These are phyloP conservation scores for Chrysotoxum bicinctum DNA, from an alignment of 2,888 invertebrate genomes.

Conservation along the genomic window DNA sequence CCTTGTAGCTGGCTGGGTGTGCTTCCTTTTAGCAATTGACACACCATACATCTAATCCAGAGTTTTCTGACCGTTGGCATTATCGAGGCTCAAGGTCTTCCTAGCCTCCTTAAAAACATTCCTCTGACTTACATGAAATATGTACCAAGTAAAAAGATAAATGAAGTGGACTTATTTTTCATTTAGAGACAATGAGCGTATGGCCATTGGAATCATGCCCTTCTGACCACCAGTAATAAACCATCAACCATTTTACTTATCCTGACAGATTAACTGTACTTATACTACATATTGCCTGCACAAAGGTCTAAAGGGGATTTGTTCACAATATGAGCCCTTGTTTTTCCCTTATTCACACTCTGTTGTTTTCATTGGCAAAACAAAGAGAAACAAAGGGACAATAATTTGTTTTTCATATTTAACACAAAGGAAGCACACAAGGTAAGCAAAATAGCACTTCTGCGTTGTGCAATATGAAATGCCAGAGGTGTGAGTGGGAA, in stretches of 20 bases:
- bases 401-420: constrained; percentile 38
- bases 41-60: no score
- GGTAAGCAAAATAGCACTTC: background rate
- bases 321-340: constrained; percentile 3
- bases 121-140: no score
- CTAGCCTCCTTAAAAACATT: no score
- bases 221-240: no score
- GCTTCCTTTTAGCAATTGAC: no score
- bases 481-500: background rate
- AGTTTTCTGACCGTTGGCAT: no score
- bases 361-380: constrained; percentile 16
- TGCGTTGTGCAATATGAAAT: background rate
- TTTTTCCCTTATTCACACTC: constrained; percentile 6
- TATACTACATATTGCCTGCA: background rate
- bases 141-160: no score
- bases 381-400: constrained; percentile 11
- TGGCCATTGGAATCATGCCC: background rate
- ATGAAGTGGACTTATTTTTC: no score
- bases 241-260: background rate
- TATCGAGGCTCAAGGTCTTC: no score
- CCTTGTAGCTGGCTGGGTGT: no score
- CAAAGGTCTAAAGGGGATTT: constrained; percentile 9
- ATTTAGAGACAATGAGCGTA: no score
- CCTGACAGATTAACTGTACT: background rate
- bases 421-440: constrained; percentile 11